These are phyloP conservation scores for Ruditapes philippinarum DNA, from an alignment of 1,140 invertebrate genomes.

Conservation along the genomic window DNA sequence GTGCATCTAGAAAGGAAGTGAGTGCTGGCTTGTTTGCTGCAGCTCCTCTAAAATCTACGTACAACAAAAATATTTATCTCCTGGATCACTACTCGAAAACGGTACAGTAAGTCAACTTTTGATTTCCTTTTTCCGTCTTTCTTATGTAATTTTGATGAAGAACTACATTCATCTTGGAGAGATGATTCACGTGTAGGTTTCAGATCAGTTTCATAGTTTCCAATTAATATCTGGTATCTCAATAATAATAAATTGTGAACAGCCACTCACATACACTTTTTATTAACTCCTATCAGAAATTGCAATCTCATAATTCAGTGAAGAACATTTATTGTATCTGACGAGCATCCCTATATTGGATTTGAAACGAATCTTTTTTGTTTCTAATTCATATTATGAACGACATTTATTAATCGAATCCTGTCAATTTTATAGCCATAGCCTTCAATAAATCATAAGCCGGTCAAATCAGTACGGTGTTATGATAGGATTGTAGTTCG, in stretches of 20 bases:
- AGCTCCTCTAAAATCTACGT: no score
- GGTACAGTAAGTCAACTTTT: no score
- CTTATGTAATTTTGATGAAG: no score
- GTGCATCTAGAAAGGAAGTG: no score
- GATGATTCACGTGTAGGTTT: no score
- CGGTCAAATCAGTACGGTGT: background rate
- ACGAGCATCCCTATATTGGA: background rate
- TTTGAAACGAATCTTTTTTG: slow-evolving; percentile 22
- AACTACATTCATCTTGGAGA: no score
- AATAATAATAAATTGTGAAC: slow-evolving; percentile 10
- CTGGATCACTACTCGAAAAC: no score
- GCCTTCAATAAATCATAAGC: slow-evolving; percentile 23
- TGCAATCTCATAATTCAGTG: background rate
- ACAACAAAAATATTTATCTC: no score
- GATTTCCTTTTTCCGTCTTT: no score
- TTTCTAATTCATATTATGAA: slow-evolving; percentile 43
- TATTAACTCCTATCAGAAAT: slow-evolving; percentile 10
- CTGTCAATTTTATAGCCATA: slow-evolving; percentile 62
- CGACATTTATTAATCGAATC: slow-evolving; percentile 66
- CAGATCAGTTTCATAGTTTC: no score
- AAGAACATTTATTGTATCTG: background rate
- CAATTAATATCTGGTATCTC: no score
- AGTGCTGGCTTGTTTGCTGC: no score
- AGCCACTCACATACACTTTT: background rate
- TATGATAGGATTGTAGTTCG: slow-evolving; percentile 4